Percentiles rank a stretch among this genome's conserved stretches.
Conservation (phyloP, 2,888 invertebrate genomes). For the Melanophora roralis region DNA sequence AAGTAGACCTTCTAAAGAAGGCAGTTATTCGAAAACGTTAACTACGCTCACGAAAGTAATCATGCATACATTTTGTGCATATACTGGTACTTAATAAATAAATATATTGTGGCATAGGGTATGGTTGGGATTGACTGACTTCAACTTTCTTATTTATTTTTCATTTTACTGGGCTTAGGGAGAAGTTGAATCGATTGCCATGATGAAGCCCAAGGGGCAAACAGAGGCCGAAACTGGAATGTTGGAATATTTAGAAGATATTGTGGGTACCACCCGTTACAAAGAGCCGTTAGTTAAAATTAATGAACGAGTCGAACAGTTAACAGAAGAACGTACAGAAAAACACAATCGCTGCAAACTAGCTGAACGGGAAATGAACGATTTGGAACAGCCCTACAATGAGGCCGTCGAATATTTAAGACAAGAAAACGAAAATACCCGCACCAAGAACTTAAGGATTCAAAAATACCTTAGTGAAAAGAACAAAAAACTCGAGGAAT, state of each 20-base stretch:
- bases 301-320: constrained; percentile 83
- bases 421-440: constrained; percentile 85
- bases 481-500: constrained; percentile 80
- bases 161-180: constrained; percentile 80
- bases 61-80: no score
- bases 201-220: constrained; percentile 97
- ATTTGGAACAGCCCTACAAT: constrained; percentile 86
- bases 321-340: constrained; percentile 86
- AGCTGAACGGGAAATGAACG: constrained; percentile 88
- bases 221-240: constrained; percentile 94
- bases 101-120: no score
- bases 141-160: no score
- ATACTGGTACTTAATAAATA: no score
- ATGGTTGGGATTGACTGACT: no score
- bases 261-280: constrained; percentile 92
- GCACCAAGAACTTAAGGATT: constrained; percentile 83
- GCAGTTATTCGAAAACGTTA: no score
- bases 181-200: constrained; percentile 98
- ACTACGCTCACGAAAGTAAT: no score
- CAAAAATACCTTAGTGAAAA: constrained; percentile 82
- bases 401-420: constrained; percentile 87
- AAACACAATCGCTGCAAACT: constrained; percentile 90
- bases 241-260: constrained; percentile 98
- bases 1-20: no score
- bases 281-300: constrained; percentile 89